phyloP scores from a whole-genome alignment of 2,113 vertebrate genomes.

The Copsychus sechellarum region DNA sequence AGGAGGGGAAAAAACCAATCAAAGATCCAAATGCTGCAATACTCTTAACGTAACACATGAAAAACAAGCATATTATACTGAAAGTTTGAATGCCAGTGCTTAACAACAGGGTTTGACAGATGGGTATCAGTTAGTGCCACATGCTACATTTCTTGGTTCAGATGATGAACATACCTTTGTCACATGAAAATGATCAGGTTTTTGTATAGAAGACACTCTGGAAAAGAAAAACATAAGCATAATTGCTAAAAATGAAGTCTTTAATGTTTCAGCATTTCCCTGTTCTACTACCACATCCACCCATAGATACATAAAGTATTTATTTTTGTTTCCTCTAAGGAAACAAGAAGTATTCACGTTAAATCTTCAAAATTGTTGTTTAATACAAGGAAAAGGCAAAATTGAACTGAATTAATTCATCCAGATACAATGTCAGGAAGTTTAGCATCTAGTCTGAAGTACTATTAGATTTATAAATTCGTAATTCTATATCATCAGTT shows the following conservation, averaged over 20 bases:
- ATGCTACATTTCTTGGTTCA: background rate
- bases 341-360: background rate
- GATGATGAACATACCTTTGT: slow-evolving; percentile 80
- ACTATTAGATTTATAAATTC: background rate
- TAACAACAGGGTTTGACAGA: slow-evolving; percentile 17
- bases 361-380: background rate
- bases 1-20: background rate
- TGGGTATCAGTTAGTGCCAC: background rate
- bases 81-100: background rate
- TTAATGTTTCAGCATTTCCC: background rate
- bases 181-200: slow-evolving; percentile 78
- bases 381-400: background rate
- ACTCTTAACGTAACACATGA: background rate
- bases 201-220: slow-evolving; percentile 79
- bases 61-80: background rate
- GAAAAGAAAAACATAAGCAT: background rate
- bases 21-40: background rate
- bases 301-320: background rate
- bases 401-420: background rate
- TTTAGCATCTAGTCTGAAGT: background rate
- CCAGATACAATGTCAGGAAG: background rate
- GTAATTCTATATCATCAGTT: background rate
- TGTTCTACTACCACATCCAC: background rate
- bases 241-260: background rate
- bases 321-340: background rate